Evolutionary conservation across 2,888 invertebrate species (phyloP), one percentile per base, ranked within the genome.

Genomic region (Zhengitettix transpicula): DNA sequence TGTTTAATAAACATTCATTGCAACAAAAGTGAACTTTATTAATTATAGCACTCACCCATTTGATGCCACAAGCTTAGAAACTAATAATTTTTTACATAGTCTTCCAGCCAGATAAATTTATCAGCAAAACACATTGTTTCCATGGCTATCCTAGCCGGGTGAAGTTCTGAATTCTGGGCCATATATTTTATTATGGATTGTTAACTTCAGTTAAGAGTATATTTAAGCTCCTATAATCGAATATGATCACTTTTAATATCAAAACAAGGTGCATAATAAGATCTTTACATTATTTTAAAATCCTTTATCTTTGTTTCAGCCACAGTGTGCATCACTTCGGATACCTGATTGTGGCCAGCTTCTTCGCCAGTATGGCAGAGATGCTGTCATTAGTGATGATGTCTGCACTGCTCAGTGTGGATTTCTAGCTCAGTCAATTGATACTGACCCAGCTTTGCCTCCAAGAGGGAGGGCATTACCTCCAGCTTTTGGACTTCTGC

Each of bases 361-460:
- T 42, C 77, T 88, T 58, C 81, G 87, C 62, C 89, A 91, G 72
- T 90, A 89, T 79, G 84, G 89, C 58, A 81, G 85, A 59, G 89
- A 91, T 42, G 85, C 87, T 0, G 85, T 93, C 52, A 72, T 87
- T 28, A 79, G 85, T 2, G 94, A 94, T 69, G 89, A 90, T 70
- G 90, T 93, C 14, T 94, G 94, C 74, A 85, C 89, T 16, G 89
- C 91, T 5, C 93, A 94, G 74, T 94, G 94, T 71, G 89, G 89
- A 52, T 85, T 86, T 67, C 77, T 85, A 14, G 73, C 85, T 28
- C 75, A 77, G 52, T 75, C 73, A 12, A 9, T 11, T 12, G 55
- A 44, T 16, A 17, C 14, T 12, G 44, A 40, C 16, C 9, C 57
- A 16, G 1, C 58, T 40, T 55, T 58, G 9, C 59, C 58, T 12